These are phyloP conservation scores for Hydra vulgaris DNA, from an alignment of 30 jellyfish, hydroid and myxozoan species.

Conservation along the genomic window DNA sequence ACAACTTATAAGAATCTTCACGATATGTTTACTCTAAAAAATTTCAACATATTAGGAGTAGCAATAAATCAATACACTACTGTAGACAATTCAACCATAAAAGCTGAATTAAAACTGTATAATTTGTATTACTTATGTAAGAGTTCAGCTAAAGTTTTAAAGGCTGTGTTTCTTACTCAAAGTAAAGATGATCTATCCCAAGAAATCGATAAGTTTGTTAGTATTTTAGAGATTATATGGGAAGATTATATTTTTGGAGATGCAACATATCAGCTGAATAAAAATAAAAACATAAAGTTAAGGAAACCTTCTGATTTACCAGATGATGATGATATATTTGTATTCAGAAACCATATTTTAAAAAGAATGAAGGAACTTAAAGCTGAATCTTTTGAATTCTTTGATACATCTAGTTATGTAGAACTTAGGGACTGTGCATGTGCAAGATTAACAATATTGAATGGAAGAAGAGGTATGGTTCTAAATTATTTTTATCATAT, in stretches of 20 bases:
- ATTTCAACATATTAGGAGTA: not conserved
- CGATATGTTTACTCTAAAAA: not conserved
- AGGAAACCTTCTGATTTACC: slow-evolving; percentile 9
- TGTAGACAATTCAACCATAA: not conserved
- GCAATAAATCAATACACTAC: slow-evolving; percentile 14
- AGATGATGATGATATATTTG: slow-evolving; percentile 4
- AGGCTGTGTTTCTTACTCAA: not conserved
- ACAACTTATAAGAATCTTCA: not conserved
- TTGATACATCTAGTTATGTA: slow-evolving; percentile 16
- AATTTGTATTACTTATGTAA: slow-evolving; percentile 1
- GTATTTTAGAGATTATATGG: slow-evolving; percentile 8
- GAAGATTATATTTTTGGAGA: slow-evolving; percentile 22
- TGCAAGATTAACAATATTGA: slow-evolving; percentile 3
- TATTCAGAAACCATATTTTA: not conserved
- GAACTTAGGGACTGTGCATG: slow-evolving; percentile 16
- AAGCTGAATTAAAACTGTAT: slow-evolving; percentile 18
- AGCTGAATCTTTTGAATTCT: not conserved
- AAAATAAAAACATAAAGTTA: slow-evolving; percentile 3
- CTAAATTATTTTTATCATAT: not conserved
- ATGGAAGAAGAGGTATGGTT: slow-evolving; percentile 22
- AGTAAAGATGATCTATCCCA: not conserved
- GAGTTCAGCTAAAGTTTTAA: slow-evolving; percentile 14
- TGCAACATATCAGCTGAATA: slow-evolving; percentile 9
- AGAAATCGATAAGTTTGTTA: slow-evolving; percentile 7
- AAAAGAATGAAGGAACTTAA: not conserved